Base-by-base conservation (phyloP, 2,113 vertebrate genomes). In the Atlantisia rogersi region DNA sequence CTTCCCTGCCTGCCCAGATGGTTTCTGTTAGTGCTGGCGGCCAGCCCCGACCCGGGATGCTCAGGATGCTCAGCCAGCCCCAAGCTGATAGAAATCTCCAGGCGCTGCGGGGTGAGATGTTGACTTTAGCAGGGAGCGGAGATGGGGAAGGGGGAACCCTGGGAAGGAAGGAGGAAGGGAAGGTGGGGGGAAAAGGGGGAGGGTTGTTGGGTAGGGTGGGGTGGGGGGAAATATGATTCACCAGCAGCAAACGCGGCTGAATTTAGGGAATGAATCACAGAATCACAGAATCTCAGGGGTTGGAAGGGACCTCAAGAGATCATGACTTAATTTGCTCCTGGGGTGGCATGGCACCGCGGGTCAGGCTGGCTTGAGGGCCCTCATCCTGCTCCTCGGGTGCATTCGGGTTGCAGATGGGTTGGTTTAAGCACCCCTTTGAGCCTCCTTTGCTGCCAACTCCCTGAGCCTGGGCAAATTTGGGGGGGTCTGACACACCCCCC, bases 1-100 rank as follows among this genome's bases (percentile, higher is more conserved):
- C 42, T 44, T 44, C 96, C 97, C 94, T 96, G 6, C 35, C 28
- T 0, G 32, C 55, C 62, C 97, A 98, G 96, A 96, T 98, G 98
- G 86, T 89, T 97, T 96, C 39, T 83, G 94, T 97, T 95, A 97
- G 95, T 4, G 7, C 69, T 50, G 73, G 65, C 91, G 12, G 74
- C 92, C 5, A 29, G 20, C 76, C 77, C 82, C 67, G 32, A 79
- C 78, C 83, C 0, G 65, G 87, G 86, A 90, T 89, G 87, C 79
- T 95, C 68, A 4, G 86, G 94, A 95, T 93, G 92, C 78, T 94
- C 58, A 2, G 71, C 92, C 91, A 77, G 67, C 69, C 77, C 88
- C 22, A 14, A 69, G 62, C 78, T 6, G 32, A 35, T 29, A 86
- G 73, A 91, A 91, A 95, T 74, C 92, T 91, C 92, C 68, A 77